phyloP scores from a whole-genome alignment of 2,797 vertebrate species.

The Scolopax bukidnonensis region DNA sequence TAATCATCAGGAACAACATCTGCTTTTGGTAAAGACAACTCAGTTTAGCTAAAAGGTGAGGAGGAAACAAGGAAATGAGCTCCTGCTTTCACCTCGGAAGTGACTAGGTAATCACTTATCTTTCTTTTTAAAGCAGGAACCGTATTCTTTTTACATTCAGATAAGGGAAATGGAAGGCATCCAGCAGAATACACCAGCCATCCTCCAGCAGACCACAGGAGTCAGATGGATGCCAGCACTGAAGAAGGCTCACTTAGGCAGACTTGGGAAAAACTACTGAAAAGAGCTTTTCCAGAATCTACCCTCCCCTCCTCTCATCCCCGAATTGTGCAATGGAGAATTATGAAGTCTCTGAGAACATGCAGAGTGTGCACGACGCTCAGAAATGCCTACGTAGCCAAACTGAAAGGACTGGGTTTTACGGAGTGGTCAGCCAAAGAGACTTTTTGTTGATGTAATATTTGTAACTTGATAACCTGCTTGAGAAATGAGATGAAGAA shows the following conservation, averaged over 20 bases:
- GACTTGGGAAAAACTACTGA: background rate
- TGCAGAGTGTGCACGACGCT: background rate
- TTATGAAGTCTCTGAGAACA: background rate
- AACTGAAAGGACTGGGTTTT: background rate
- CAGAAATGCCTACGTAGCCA: background rate
- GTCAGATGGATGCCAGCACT: background rate
- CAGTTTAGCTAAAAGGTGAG: background rate
- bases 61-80: background rate
- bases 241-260: background rate
- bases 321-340: background rate
- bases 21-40: background rate
- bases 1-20: background rate
- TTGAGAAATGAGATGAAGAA: constrained; percentile 1
- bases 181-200: background rate
- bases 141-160: background rate
- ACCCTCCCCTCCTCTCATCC: background rate
- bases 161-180: background rate
- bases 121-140: background rate
- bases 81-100: background rate
- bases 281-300: background rate
- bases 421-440: background rate
- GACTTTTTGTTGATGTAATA: background rate
- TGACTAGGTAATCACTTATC: background rate
- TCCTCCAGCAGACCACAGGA: background rate
- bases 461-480: constrained; percentile 4